Evolutionary conservation across 2,113 vertebrate genomes (phyloP), one percentile per base, ranked within the genome.

Genomic region (Corythornis madagascariensis): DNA sequence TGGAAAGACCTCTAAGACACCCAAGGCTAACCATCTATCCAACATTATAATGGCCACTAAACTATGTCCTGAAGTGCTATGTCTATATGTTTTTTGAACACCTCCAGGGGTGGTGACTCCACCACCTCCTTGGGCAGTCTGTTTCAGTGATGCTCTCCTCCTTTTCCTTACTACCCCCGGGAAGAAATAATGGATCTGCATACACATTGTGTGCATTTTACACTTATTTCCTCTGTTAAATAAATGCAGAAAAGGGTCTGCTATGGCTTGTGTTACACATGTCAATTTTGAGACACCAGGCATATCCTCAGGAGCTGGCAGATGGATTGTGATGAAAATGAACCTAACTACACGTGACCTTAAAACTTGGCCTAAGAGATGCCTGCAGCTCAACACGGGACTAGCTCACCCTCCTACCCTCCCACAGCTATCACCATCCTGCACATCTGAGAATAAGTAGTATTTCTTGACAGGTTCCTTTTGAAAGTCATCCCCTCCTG

Each of bases 401-500:
- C 74, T 87, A 25, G 40, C 71, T 66, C 29, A 2, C 16, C 29
- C 31, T 66, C 74, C 59, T 83, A n/a, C 38, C 71, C 35, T 93
- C 33, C 50, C 42, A 33, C 4, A 3, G 53, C 38, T 50, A 55
- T 57, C 63, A 48, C 16, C 12, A 2, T 82, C 74, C 61, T 18
- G 29, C 11, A 69, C 47, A 57, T 75, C 45, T 2, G 18, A 82
- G 59, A 76, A 61, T 11, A 45, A 79, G 47, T 28, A 84, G 50
- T 18, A 76, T 79, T 65, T 86, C 79, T 90, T 82, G 60, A 76
- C 64, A 87, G 66, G 63, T 70, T 87, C 25, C 67, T 87, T 93
- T 92, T 63, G 79, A 89, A 89, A 85, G 56, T 63, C 94, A 87
- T 64, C 71, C 64, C 42, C 26, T 93, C 47, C 71, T 70, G 87